Evolutionary conservation across 2,888 invertebrate genomes (phyloP).

Genomic region (Antitype chi): DNA sequence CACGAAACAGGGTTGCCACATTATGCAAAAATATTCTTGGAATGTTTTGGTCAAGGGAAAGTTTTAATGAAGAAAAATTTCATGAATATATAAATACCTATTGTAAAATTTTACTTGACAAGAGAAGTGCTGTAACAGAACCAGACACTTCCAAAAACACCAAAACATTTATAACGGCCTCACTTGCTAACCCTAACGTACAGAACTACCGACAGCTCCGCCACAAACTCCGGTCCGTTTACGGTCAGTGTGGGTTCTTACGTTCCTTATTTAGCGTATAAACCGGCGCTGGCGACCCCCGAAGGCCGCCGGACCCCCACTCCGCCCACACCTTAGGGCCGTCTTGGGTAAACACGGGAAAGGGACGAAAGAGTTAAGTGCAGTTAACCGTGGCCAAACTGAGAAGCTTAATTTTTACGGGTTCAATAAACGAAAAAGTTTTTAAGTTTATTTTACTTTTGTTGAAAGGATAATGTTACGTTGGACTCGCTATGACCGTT

Average conservation of each 20-base stretch:
- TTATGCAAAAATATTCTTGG: not conserved
- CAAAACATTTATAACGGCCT: not conserved
- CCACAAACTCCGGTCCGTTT: slow-evolving; percentile 47
- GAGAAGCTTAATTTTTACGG: slow-evolving; percentile 56
- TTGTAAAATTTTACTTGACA: not conserved
- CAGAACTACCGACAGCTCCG: slow-evolving; percentile 12
- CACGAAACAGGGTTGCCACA: slow-evolving; percentile 35
- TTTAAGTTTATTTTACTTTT: slow-evolving; percentile 45
- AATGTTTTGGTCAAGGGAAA: not conserved
- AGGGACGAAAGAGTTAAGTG: slow-evolving; percentile 36
- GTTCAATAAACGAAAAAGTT: slow-evolving; percentile 56
- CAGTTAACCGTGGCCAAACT: slow-evolving; percentile 45
- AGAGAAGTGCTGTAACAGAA: not conserved
- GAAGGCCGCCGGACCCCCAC: slow-evolving; percentile 11
- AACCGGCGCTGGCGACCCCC: slow-evolving; percentile 48
- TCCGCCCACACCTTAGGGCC: slow-evolving; percentile 6
- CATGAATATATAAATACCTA: not conserved
- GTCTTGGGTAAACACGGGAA: slow-evolving; percentile 17
- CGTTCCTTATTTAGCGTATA: slow-evolving; percentile 60
- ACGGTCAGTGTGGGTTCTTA: slow-evolving; percentile 59
- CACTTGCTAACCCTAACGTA: slow-evolving; percentile 22
- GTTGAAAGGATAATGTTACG: slow-evolving; percentile 17
- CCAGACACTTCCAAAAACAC: not conserved
- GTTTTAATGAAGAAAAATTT: not conserved
- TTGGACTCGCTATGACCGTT: slow-evolving; percentile 22